Evolutionary conservation across 2,888 invertebrate species (phyloP), one percentile per base, ranked within the genome.

Genomic region (Drosophila leonis): DNA sequence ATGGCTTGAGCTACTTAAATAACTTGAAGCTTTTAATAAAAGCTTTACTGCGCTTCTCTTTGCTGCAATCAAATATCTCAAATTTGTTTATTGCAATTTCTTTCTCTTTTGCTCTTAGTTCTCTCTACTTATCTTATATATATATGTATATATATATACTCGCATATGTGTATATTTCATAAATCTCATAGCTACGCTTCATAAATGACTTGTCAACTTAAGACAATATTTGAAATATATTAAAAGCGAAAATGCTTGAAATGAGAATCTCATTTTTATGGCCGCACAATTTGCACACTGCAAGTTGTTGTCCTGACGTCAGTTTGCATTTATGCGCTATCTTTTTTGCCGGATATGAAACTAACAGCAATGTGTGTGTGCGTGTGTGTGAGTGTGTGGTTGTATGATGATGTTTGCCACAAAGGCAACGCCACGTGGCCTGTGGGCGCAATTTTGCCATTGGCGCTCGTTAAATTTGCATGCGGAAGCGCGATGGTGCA

Each of bases 401-500:
- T 35, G 44, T 57, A n/a, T 35, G 44, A 12, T 57, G 42, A 52
- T 67, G 66, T 56, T 60, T 75, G 67, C 84, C 69, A 84, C 88
- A 88, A 84, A 84, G 82, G 65, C 74, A 80, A 71, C 64, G 82
- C 64, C 72, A 83, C 88, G 83, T 86, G 89, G 83, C 84, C 72
- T 74, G 59, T 66, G 68, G 82, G 80, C 78, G 71, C 67, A 74
- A 80, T 88, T 88, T 80, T 49, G 75, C 83, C 72, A 83, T 83
- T 90, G 90, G 73, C 73, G 75, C 89, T 90, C 83, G 90, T 85
- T 90, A 90, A 90, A 88, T 90, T 85, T 90, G 78, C 90, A 88
- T 86, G 65, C 71, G 89, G 78, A 79, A 76, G 64, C 74, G 67
- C 55, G 54, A 24, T 24, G 35, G 15, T 48, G 54, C 54, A 60